Evolutionary conservation across 1,140 invertebrate genomes (phyloP), one percentile per base, ranked within the genome.

Genomic region (Uloborus diversus): DNA sequence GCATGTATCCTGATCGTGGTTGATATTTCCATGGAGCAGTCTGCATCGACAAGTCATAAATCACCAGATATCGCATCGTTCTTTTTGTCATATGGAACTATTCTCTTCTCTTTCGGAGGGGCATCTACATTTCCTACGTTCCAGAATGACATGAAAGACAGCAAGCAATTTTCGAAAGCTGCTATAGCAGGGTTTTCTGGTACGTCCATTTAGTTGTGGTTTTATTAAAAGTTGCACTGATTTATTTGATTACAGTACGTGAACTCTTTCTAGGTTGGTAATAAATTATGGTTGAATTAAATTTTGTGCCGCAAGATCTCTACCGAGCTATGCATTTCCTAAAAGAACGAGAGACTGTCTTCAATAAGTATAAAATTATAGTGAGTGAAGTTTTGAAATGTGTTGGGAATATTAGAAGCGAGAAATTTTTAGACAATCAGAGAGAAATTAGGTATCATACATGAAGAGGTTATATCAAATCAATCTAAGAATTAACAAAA

Each of bases 41-140:
- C 27, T 1, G 1, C 3, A 3, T 9, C 20, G 3, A 4, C 11
- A 1, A 20, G 1, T 5, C 83, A 81, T 70, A 65, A 79, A 13
- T 62, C 79, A 20, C 84, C 86, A 2, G 84, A 83, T 1, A 73
- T 86, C 23, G 47, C 14, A 7, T 82, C 89, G 73, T 92, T 91
- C 85, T 91, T 91, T 82, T 82, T 92, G 3, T 88, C 90, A 0
- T 90, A 91, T 81, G 91, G 91, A 4, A 89, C 90, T 7, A 89
- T 92, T 62, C 85, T 92, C 83, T 92, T 92, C 82, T 88, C 90
- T 1, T 92, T 91, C 84, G 91, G 91, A 0, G 91, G 91, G 17
- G 90, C 90, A 0, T 90, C 90, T 7, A 89, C 91, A 0, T 92
- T 92, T 86, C 92, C 92, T 11, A 92, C 91, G 0, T 91, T 92